Percentiles rank a stretch among this genome's conserved stretches.
These are phyloP conservation scores for Endotricha flammealis DNA, from an alignment of 2,888 invertebrate species.

Conservation along the genomic window DNA sequence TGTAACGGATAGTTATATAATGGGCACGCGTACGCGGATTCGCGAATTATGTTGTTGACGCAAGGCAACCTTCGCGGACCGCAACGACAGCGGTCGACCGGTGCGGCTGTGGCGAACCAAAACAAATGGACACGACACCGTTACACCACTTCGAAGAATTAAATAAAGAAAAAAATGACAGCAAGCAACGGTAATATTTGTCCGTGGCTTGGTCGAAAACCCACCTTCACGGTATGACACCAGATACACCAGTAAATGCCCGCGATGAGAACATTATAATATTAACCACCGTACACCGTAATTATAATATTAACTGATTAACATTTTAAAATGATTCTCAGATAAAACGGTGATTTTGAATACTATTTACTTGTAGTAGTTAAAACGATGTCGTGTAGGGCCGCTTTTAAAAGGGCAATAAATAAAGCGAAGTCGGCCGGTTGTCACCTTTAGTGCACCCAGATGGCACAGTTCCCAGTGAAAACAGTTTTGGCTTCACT, in stretches of 20 bases:
- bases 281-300: too few species aligned
- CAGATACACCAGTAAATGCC: constrained; percentile 32
- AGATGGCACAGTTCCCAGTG: constrained; percentile 62
- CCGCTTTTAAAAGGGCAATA: constrained; percentile 47
- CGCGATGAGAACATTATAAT: constrained; percentile 38
- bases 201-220: constrained; percentile 49
- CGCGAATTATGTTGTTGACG: constrained; percentile 21
- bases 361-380: constrained; percentile 13
- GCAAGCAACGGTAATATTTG: constrained; percentile 69
- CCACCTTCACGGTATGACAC: constrained; percentile 45
- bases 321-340: constrained; percentile 2
- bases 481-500: constrained; percentile 43
- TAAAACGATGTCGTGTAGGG: constrained; percentile 23
- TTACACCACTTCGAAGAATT: constrained; percentile 72
- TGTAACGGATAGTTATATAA: constrained; percentile 8
- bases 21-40: constrained; percentile 22
- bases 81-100: constrained; percentile 19
- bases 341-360: constrained; percentile 5
- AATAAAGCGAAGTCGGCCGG: constrained; percentile 46
- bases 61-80: constrained; percentile 30
- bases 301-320: constrained; percentile 36
- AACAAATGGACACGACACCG: constrained; percentile 72
- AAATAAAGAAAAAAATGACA: constrained; percentile 62
- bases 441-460: constrained; percentile 54
- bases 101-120: constrained; percentile 60